A percentile compares a stretch with the other conserved stretches of the same genome.
These are phyloP conservation scores for Protodeltote pygarga DNA, from an alignment of 2,888 invertebrate species.

Conservation along the genomic window DNA sequence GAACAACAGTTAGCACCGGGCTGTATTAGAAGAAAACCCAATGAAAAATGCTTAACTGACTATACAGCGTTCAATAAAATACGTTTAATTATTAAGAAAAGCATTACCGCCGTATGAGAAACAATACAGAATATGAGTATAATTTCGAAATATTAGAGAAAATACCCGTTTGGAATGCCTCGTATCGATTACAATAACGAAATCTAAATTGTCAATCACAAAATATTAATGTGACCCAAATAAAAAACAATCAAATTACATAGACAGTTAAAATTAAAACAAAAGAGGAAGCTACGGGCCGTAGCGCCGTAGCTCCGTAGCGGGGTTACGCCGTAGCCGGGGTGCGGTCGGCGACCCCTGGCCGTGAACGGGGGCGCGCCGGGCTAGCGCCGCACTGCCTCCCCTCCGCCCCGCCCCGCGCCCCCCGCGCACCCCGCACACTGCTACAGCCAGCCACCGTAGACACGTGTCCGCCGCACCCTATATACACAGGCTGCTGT, in stretches of 20 bases:
- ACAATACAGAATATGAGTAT: no score
- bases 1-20: slow-evolving; percentile 6
- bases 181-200: slow-evolving; percentile 8
- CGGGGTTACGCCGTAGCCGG: slow-evolving; percentile 82
- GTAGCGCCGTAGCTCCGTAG: slow-evolving; percentile 75
- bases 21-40: slow-evolving; percentile 1
- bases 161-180: no score
- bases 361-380: slow-evolving; percentile 85
- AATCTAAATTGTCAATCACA: slow-evolving; percentile 9
- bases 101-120: no score
- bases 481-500: slow-evolving; percentile 51
- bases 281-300: slow-evolving; percentile 79
- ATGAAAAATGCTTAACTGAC: slow-evolving; percentile 3
- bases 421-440: slow-evolving; percentile 34
- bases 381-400: slow-evolving; percentile 60
- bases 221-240: slow-evolving; percentile 67
- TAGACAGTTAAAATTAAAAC: slow-evolving; percentile 64
- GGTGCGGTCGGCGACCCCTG: slow-evolving; percentile 86
- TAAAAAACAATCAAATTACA: slow-evolving; percentile 64
- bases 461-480: slow-evolving; percentile 72
- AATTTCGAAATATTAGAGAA: no score
- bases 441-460: slow-evolving; percentile 44
- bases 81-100: no score
- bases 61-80: no score
- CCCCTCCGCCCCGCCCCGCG: slow-evolving; percentile 30